A percentile compares a stretch with the other conserved stretches of the same genome.
Conservation (phyloP, 2,888 invertebrate species). For the Drosophila gaucha region DNA sequence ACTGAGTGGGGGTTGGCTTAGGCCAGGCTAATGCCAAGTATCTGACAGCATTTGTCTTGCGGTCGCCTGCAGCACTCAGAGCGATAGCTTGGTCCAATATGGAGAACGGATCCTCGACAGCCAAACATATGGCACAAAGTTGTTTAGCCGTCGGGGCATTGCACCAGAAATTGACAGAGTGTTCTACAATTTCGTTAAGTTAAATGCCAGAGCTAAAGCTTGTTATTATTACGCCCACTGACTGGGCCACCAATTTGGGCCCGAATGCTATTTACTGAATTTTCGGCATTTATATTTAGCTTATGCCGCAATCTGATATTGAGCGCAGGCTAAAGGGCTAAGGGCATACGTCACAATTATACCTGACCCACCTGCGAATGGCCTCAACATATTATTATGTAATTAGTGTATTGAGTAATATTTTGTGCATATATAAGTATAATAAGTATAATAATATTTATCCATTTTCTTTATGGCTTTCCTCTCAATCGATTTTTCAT, state of each 20-base stretch:
- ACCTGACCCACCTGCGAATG: background rate
- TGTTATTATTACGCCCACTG: background rate
- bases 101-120: slow-evolving; percentile 6
- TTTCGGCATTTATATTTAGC: background rate
- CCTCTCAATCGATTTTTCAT: too few species aligned
- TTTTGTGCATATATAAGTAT: too few species aligned
- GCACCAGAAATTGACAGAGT: slow-evolving; percentile 15
- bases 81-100: slow-evolving; percentile 6
- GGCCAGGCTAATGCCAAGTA: slow-evolving; percentile 17
- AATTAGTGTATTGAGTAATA: too few species aligned
- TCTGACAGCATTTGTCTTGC: slow-evolving; percentile 33
- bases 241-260: background rate
- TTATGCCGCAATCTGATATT: background rate
- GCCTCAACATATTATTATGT: background rate
- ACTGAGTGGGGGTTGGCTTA: background rate
- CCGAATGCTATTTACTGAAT: background rate
- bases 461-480: too few species aligned
- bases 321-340: too few species aligned
- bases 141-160: slow-evolving; percentile 1
- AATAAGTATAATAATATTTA: too few species aligned
- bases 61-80: slow-evolving; percentile 21
- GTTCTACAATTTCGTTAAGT: slow-evolving; percentile 8
- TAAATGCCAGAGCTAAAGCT: slow-evolving; percentile 10
- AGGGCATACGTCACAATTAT: too few species aligned
- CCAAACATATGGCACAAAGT: slow-evolving; percentile 19